Conservation (phyloP, 2,888 invertebrate species). For the Gryllus longicercus region DNA sequence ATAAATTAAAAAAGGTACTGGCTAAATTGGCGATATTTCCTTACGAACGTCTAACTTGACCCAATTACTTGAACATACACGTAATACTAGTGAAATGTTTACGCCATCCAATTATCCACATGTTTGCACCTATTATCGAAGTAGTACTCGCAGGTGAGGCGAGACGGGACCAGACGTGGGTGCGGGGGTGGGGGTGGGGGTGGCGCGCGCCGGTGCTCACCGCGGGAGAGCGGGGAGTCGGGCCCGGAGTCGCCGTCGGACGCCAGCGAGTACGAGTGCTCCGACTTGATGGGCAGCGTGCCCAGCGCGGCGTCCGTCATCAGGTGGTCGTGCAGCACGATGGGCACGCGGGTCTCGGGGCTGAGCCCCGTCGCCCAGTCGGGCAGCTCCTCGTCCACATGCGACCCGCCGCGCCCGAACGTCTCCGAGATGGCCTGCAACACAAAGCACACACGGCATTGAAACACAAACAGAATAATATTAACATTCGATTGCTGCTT, state of each 20-base stretch:
- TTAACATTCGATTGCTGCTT: too few species aligned
- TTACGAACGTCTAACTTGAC: too few species aligned
- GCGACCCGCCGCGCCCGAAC: conserved; percentile 45
- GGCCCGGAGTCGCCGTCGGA: conserved; percentile 47
- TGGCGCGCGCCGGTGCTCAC: neutral
- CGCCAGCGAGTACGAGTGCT: conserved; percentile 81
- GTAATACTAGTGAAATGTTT: too few species aligned
- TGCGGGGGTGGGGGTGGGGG: too few species aligned
- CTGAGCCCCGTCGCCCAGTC: conserved; percentile 42
- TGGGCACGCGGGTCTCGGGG: conserved; percentile 60
- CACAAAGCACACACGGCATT: conserved; percentile 22
- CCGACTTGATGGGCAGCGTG: conserved; percentile 79
- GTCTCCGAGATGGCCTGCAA: conserved; percentile 65
- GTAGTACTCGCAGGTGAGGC: too few species aligned
- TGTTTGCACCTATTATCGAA: too few species aligned
- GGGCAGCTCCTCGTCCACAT: conserved; percentile 37
- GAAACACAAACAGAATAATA: too few species aligned
- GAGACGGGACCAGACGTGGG: too few species aligned
- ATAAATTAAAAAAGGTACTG: too few species aligned
- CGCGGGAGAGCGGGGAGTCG: conserved; percentile 58
- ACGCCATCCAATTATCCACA: too few species aligned
- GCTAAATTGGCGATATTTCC: too few species aligned
- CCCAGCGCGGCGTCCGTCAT: conserved; percentile 86
- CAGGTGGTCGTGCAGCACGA: conserved; percentile 78
- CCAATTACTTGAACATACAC: too few species aligned